Conservation (phyloP, 2,888 invertebrate species). For the Drosophila kanekoi region DNA sequence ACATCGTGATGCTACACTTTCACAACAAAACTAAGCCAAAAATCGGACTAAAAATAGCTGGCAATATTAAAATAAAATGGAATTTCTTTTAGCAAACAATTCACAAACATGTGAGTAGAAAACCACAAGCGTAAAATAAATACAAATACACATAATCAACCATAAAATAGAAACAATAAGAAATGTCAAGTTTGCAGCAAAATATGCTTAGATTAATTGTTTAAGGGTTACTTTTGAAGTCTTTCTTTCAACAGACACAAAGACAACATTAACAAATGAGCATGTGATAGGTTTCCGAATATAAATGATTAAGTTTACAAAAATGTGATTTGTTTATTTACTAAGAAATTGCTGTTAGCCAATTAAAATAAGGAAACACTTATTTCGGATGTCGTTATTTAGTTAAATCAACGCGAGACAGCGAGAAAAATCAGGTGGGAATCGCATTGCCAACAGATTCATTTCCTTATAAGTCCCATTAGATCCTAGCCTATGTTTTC, state of each 20-base stretch:
- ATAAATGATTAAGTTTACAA: neutral
- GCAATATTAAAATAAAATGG: slow-evolving; percentile 53
- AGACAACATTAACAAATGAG: neutral
- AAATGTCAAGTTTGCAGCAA: too few species aligned
- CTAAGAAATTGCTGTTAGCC: neutral
- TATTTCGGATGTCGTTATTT: too few species aligned
- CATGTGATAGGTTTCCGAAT: neutral
- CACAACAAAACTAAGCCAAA: slow-evolving; percentile 37
- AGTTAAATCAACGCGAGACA: too few species aligned
- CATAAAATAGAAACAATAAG: neutral
- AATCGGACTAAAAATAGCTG: slow-evolving; percentile 65
- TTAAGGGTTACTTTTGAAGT: too few species aligned
- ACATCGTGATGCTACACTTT: slow-evolving; percentile 59
- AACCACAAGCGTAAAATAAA: slow-evolving; percentile 21
- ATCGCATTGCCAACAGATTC: slow-evolving; percentile 10
- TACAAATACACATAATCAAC: slow-evolving; percentile 3
- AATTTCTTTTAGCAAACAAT: slow-evolving; percentile 46
- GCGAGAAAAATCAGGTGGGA: neutral
- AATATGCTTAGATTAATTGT: too few species aligned
- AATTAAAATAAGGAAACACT: neutral
- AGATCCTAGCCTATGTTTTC: neutral
- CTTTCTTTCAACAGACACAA: too few species aligned
- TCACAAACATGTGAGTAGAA: slow-evolving; percentile 18
- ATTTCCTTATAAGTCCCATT: slow-evolving; percentile 8
- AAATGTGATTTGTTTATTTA: too few species aligned